Evolutionary conservation across 2,113 vertebrate species (phyloP), one percentile per base, ranked within the genome.

Genomic region (Pteronura brasiliensis): DNA sequence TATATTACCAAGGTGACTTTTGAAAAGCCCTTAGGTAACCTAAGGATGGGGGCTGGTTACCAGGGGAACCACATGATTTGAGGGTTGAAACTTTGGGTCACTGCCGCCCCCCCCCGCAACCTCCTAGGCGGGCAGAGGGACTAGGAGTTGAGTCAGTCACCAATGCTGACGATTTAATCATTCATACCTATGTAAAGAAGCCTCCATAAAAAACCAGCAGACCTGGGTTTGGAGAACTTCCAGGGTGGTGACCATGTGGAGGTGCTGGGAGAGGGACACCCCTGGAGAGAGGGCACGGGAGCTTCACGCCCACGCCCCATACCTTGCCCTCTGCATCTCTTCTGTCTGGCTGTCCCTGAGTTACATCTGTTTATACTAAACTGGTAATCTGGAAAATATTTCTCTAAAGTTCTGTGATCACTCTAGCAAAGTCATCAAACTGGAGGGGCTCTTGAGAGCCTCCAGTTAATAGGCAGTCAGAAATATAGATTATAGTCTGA

Each of bases 291-390:
- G 27, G 77, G 4, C 18, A 11, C 9, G 34, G 87, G 23, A 23
- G 27, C 20, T 8, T 42, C 77, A 12, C 13, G 18, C 20, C 74
- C 27, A 0, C 49, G 39, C 7, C n/a, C 55, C 42, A 14, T 0
- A 1, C 15, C 44, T 65, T 34, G 7, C 11, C 55, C 44, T 65
- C 1, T 27, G 15, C n/a, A 29, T 55, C 79, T 76, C 86, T 65
- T 52, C 55, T 23, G 27, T 65, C 55, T n/a, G 77, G 27, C 65
- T 63, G 0, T 74, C 63, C 55, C 67, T 15, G 21, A 42, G 57
- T 74, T 74, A 39, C 12, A 17, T 36, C n/a, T 77, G 88, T 65
- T 74, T 65, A 44, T 14, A 44, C 65, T 83, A 83, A 82, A 65
- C 79, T 31, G 21, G 77, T 44, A 14, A 42, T 42, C 67, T 55